Conservation (phyloP, 2,888 invertebrate genomes). For the Nemapogon koenigi region DNA sequence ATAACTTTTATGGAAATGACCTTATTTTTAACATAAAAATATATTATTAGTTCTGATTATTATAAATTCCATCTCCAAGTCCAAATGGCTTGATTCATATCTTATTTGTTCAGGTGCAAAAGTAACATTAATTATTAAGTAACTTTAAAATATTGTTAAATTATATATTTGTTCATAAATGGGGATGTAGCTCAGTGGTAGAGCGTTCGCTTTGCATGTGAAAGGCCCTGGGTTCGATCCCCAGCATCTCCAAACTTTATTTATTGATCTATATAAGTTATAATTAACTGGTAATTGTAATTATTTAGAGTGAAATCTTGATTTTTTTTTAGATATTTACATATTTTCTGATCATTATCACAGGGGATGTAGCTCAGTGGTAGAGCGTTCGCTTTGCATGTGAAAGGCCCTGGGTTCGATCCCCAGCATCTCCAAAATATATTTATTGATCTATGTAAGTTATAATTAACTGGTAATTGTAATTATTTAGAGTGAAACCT, state of each 20-base stretch:
- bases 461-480: slow-evolving; percentile 2
- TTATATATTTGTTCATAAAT: neutral
- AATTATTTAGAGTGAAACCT: too few relatives aligned
- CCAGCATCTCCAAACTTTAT: slow-evolving; percentile 79
- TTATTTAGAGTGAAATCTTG: too few relatives aligned
- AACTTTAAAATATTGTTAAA: neutral
- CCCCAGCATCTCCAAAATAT: slow-evolving; percentile 90
- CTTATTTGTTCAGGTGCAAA: too few relatives aligned
- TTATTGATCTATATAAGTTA: neutral
- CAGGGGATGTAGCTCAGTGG: slow-evolving; percentile 97
- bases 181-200: slow-evolving; percentile 90
- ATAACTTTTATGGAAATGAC: too few relatives aligned
- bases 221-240: slow-evolving; percentile 95
- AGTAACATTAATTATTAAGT: too few relatives aligned
- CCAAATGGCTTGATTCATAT: too few relatives aligned
- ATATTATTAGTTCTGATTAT: too few relatives aligned
- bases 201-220: slow-evolving; percentile 99
- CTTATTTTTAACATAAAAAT: too few relatives aligned
- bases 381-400: slow-evolving; percentile 99
- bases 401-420: slow-evolving; percentile 95
- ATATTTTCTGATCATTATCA: too few relatives aligned
- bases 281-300: slow-evolving; percentile 1
- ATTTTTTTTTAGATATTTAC: too few relatives aligned
- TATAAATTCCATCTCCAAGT: too few relatives aligned
- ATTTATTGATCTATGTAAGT: too few relatives aligned